These are phyloP conservation scores for Forpus xanthops DNA, from an alignment of 2,797 vertebrate species.

Conservation along the genomic window DNA sequence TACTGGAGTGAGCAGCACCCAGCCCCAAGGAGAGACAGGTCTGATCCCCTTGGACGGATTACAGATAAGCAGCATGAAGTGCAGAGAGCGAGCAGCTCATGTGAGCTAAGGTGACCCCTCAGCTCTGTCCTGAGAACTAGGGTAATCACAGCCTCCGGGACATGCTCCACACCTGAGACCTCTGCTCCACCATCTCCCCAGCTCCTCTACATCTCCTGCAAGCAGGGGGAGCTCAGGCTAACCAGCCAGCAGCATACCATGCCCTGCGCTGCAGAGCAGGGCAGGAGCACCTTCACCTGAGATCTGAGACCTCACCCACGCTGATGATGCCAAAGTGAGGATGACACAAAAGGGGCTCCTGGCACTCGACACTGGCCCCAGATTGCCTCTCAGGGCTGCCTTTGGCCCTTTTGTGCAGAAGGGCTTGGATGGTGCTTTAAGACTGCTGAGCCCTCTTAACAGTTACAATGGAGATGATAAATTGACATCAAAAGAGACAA, in stretches of 20 bases:
- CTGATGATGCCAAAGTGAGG: neutral
- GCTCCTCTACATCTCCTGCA: neutral
- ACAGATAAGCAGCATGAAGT: neutral
- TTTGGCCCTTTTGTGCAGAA: neutral
- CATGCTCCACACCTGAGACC: neutral
- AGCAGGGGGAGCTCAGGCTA: neutral
- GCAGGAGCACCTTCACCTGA: neutral
- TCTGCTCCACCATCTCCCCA: neutral
- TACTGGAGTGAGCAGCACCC: neutral
- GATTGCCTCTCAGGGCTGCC: neutral
- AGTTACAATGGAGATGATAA: neutral
- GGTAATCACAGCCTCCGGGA: neutral
- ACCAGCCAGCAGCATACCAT: neutral
- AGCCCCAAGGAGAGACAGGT: neutral
- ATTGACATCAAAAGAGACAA: neutral
- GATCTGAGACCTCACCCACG: neutral
- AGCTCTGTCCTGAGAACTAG: neutral
- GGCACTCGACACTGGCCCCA: accelerated
- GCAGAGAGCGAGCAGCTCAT: accelerated
- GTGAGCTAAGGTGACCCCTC: neutral
- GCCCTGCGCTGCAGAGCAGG: neutral
- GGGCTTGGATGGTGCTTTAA: neutral
- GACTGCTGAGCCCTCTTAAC: neutral
- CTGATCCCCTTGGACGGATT: neutral
- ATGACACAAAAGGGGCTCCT: neutral